Conservation (phyloP, 2,797 vertebrate species). For the Apogon hyalosoma region DNA sequence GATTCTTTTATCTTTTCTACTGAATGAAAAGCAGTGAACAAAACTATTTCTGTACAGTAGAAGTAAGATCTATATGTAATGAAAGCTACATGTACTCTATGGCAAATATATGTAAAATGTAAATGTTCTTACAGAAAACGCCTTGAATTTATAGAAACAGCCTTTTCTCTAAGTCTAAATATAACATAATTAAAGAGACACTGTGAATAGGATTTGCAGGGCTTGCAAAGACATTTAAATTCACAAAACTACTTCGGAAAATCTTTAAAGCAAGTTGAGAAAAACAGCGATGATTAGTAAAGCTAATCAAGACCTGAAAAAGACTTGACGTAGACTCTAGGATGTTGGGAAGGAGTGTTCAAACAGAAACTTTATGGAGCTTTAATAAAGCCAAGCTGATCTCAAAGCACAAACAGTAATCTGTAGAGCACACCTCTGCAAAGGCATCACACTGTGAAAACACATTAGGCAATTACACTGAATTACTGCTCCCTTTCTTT, state of each 20-base stretch:
- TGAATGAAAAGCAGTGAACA: slow-evolving; percentile 6
- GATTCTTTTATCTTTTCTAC: not conserved
- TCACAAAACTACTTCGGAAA: not conserved
- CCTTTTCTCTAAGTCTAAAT: not conserved
- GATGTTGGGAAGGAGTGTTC: not conserved
- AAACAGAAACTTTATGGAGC: not conserved
- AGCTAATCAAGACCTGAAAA: not conserved
- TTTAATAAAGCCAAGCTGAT: slow-evolving; percentile 20
- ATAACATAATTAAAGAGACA: not conserved
- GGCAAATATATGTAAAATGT: slow-evolving; percentile 6
- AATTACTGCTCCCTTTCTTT: slow-evolving; percentile 9
- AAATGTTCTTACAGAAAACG: not conserved
- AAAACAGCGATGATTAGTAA: not conserved
- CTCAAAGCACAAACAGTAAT: slow-evolving; percentile 14
- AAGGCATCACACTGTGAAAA: slow-evolving; percentile 8
- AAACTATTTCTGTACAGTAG: slow-evolving; percentile 2
- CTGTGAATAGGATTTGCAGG: not conserved
- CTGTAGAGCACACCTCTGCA: not conserved
- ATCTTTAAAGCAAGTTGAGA: not conserved
- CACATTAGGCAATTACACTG: slow-evolving; percentile 15
- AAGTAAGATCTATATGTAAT: slow-evolving; percentile 4
- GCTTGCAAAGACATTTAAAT: not conserved
- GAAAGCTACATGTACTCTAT: not conserved
- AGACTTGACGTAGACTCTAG: slow-evolving; percentile 1
- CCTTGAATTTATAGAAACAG: too few relatives aligned